phyloP scores from a whole-genome alignment of 2,113 vertebrate species.

The Ceuthmochares aereus region DNA sequence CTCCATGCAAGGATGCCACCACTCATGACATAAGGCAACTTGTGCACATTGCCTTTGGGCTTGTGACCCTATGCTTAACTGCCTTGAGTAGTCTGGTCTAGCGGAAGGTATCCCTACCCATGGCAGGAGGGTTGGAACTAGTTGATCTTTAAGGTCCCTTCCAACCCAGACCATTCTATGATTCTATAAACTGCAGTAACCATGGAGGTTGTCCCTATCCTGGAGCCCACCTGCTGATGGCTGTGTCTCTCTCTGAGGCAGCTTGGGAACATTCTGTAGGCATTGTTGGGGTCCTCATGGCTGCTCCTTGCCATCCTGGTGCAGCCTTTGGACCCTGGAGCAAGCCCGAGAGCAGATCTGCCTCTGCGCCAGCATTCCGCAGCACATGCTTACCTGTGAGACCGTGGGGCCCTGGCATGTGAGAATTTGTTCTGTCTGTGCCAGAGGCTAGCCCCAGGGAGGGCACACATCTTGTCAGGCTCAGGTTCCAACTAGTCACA shows the following conservation, averaged over 20 bases:
- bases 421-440: background rate
- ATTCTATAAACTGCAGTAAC: background rate
- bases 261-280: background rate
- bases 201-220: background rate
- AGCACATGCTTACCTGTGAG: background rate
- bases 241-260: background rate
- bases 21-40: background rate
- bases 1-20: background rate
- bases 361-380: background rate
- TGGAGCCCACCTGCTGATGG: background rate
- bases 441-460: accelerated
- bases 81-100: too few relatives aligned
- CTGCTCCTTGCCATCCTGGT: background rate
- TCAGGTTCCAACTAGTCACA: background rate
- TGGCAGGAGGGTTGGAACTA: too few relatives aligned
- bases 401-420: accelerated
- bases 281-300: accelerated
- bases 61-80: background rate
- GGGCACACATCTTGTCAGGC: background rate
- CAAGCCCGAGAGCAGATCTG: background rate
- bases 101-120: too few relatives aligned
- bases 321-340: background rate
- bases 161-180: too few relatives aligned
- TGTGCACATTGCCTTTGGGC: background rate
- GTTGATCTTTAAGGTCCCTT: too few relatives aligned